Base-by-base conservation (phyloP, 2,888 invertebrate genomes). In the Xestia rhomboidea region DNA sequence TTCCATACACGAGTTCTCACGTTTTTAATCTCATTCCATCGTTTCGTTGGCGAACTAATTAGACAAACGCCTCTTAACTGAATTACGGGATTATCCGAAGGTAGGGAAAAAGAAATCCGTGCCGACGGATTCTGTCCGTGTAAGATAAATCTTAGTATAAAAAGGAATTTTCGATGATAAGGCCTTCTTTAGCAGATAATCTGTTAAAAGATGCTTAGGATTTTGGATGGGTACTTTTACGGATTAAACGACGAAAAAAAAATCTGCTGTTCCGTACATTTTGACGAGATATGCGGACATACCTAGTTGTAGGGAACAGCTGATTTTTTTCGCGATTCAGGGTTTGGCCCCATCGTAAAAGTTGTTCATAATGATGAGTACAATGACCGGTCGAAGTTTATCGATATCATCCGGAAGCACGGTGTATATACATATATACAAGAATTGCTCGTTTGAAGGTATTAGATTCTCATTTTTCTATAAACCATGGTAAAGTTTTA, bases 11-110 rank as follows among this genome's bases (percentile, higher is more conserved):
- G 41, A 30, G 41, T 38, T 66, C 46, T 3, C 11, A 64, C 68
- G 44, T 66, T 57, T 68, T 67, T 74, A 73, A 83, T 83, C 66
- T 38, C 3, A 86, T 83, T 75, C 72, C 34, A 41, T 18, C n/a
- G 64, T 77, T 67, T 46, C 38, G 38, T 66, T 49, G 6, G 46
- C 57, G 41, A 41, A 44, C 57, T 81, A 78, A 85, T 87, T 78
- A 44, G 11, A 78, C 77, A 76, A 60, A 70, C 51, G 62, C 27
- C 66, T 51, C 57, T 68, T 84, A 76, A 81, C 44, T 24, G 72
- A 70, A 70, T 85, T 78, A 87, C 13, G 1, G 86, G 79, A 79
- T 85, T 79, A 85, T 68, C 73, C 60, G 21, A 41, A 30, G 8
- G 27, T 44, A 77, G 41, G 68, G 0, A 63, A 75, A 51, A 38